Percentiles rank a stretch among this genome's conserved stretches.
phyloP scores from a whole-genome alignment of 2,797 vertebrate species.

The Pangasius djambal region DNA sequence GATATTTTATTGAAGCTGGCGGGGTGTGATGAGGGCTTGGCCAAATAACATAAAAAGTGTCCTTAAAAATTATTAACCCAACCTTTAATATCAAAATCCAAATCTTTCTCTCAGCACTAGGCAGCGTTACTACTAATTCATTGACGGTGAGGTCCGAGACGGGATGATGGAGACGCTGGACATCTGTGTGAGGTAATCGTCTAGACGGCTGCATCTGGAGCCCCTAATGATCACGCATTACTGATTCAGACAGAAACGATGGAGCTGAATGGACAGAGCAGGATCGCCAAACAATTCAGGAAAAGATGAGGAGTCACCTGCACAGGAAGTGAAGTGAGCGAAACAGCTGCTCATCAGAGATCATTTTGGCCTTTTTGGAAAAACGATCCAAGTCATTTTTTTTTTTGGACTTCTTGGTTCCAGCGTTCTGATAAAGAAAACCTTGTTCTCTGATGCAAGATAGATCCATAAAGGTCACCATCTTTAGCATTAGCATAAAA shows the following conservation, averaged over 20 bases:
- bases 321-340: conserved; percentile 43
- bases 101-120: not conserved
- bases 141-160: not conserved
- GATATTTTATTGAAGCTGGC: not conserved
- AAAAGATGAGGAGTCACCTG: conserved; percentile 43
- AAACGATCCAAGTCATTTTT: not conserved
- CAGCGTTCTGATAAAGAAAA: conserved; percentile 1
- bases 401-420: not conserved
- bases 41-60: not conserved
- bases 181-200: not conserved
- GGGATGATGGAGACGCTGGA: not conserved
- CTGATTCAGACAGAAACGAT: conserved; percentile 59
- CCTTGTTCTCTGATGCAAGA: not conserved
- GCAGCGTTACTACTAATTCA: not conserved
- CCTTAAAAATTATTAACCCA: not conserved
- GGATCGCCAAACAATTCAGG: conserved; percentile 34
- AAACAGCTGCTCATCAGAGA: conserved; percentile 43
- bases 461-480: not conserved
- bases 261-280: conserved; percentile 35
- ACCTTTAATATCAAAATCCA: not conserved
- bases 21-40: not conserved
- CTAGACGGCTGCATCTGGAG: conserved; percentile 1
- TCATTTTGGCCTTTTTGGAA: not conserved
- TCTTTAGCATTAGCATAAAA: not conserved
- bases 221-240: conserved; percentile 44